phyloP scores from a whole-genome alignment of 2,113 vertebrate species.

The Indicator indicator region DNA sequence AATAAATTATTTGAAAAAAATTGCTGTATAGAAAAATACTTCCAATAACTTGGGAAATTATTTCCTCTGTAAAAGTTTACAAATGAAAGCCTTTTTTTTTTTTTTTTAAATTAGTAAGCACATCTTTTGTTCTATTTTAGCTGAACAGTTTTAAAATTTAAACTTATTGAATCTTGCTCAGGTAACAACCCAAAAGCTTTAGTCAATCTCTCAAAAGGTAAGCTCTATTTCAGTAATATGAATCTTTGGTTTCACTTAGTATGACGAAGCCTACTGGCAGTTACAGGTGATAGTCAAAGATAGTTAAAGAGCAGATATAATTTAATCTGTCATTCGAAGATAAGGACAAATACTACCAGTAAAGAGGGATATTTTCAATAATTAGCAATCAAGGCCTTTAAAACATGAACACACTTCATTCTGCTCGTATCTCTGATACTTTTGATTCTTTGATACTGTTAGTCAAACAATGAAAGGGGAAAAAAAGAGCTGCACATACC shows the following conservation, averaged over 20 bases:
- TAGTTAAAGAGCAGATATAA: not conserved
- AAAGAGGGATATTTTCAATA: not conserved
- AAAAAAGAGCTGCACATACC: not conserved
- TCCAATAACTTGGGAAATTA: not conserved
- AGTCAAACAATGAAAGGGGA: not conserved
- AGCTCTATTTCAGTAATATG: not conserved
- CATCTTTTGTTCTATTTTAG: not conserved
- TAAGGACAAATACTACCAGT: not conserved
- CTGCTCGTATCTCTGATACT: not conserved
- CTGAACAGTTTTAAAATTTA: not conserved
- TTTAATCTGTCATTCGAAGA: slow-evolving; percentile 37
- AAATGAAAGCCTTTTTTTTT: not conserved
- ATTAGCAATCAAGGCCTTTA: not conserved
- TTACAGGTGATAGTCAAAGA: not conserved
- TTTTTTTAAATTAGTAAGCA: not conserved
- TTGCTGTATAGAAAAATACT: not conserved
- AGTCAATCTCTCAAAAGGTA: not conserved
- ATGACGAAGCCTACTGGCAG: not conserved
- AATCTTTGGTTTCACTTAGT: not conserved
- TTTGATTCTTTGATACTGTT: not conserved
- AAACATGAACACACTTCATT: not conserved
- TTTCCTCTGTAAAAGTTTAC: not conserved
- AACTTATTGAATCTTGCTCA: not conserved
- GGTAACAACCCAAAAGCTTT: not conserved
- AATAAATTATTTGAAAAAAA: not conserved